These are phyloP conservation scores for Cartodere bifasciata DNA, from an alignment of 2,888 invertebrate species.

Conservation along the genomic window DNA sequence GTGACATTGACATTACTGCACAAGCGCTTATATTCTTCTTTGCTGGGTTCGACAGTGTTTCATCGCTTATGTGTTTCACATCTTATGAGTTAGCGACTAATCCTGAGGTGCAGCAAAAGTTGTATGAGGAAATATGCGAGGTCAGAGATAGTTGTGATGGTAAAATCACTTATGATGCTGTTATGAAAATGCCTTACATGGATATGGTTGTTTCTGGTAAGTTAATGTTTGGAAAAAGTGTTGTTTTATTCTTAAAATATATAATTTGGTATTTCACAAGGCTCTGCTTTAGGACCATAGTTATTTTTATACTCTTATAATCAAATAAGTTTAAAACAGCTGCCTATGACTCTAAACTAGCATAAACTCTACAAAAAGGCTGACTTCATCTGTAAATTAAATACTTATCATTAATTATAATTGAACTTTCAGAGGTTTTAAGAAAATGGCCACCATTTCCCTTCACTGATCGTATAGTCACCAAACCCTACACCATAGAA, in stretches of 20 bases:
- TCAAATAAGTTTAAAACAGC: too few relatives aligned
- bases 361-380: too few relatives aligned
- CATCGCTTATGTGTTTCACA: slow-evolving; percentile 36
- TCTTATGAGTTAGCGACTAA: slow-evolving; percentile 45
- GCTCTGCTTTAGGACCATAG: too few relatives aligned
- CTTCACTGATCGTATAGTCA: slow-evolving; percentile 17
- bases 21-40: slow-evolving; percentile 40
- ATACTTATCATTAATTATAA: not conserved
- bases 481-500: slow-evolving; percentile 19
- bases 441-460: slow-evolving; percentile 23
- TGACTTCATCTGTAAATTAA: too few relatives aligned
- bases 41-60: slow-evolving; percentile 38
- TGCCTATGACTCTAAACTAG: too few relatives aligned
- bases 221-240: not conserved
- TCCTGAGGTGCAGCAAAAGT: slow-evolving; percentile 42
- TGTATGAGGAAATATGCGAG: slow-evolving; percentile 36
- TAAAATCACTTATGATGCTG: slow-evolving; percentile 38
- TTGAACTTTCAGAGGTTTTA: slow-evolving; percentile 19
- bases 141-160: slow-evolving; percentile 19
- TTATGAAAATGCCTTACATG: slow-evolving; percentile 44
- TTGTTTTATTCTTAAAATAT: too few relatives aligned
- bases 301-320: too few relatives aligned
- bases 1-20: slow-evolving; percentile 43
- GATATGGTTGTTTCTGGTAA: slow-evolving; percentile 47
- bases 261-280: too few relatives aligned